Percentiles rank a stretch among this genome's conserved stretches.
These are phyloP conservation scores for Eospalax fontanierii DNA, from an alignment of 2,797 vertebrate genomes.

Conservation along the genomic window DNA sequence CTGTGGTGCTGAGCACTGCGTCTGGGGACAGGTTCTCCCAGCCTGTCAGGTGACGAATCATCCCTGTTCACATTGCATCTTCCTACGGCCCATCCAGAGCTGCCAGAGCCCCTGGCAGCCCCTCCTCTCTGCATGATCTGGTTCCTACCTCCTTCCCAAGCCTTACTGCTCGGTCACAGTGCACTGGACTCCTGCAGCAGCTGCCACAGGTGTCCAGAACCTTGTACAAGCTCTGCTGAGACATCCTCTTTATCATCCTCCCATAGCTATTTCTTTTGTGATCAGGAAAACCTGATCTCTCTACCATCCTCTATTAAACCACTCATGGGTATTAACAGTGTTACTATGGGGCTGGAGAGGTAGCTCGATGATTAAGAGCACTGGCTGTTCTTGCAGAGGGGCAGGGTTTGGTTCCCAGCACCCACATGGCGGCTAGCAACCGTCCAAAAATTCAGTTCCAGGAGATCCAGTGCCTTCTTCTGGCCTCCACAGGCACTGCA, in stretches of 20 bases:
- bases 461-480: no score
- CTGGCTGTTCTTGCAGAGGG: no score
- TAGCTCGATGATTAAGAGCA: no score
- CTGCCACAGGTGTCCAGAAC: neutral
- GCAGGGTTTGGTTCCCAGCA: no score
- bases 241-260: neutral
- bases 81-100: neutral
- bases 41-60: neutral
- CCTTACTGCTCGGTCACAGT: neutral
- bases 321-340: neutral
- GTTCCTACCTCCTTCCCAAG: neutral
- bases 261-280: no score
- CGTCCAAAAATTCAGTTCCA: no score
- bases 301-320: neutral
- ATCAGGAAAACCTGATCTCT: neutral
- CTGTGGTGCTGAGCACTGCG: neutral
- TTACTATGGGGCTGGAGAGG: neutral
- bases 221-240: neutral
- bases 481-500: no score
- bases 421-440: no score
- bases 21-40: neutral
- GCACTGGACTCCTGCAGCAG: neutral
- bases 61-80: neutral
- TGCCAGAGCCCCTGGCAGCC: neutral
- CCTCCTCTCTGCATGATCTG: neutral